These are phyloP conservation scores for Luperina nickerlii DNA, from an alignment of 2,888 invertebrate genomes.

Conservation along the genomic window DNA sequence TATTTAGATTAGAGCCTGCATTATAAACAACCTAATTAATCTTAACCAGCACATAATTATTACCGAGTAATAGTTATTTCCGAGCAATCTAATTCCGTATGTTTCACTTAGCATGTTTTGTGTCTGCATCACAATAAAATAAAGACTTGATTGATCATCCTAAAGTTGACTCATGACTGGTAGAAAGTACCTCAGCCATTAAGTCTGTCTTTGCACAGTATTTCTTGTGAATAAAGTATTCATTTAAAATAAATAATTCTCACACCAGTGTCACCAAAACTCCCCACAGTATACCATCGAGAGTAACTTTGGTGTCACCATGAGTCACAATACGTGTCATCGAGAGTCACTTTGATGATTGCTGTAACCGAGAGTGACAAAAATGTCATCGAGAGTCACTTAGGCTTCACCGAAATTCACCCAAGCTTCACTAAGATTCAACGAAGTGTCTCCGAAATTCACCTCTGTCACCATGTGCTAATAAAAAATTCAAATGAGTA, in stretches of 20 bases:
- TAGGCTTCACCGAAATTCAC: background rate
- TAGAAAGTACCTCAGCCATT: too few species aligned
- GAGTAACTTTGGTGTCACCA: background rate
- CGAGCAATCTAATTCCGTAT: too few species aligned
- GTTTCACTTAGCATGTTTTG: too few species aligned
- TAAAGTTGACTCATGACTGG: too few species aligned
- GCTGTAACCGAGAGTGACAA: background rate
- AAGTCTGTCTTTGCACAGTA: too few species aligned
- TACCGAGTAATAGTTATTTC: too few species aligned
- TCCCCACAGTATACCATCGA: background rate
- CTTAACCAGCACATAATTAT: background rate
- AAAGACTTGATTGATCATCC: too few species aligned
- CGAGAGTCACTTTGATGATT: too few species aligned
- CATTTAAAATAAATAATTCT: background rate
- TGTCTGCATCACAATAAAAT: too few species aligned
- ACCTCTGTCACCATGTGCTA: background rate
- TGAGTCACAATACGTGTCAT: background rate
- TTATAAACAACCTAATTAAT: background rate
- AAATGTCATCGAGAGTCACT: background rate
- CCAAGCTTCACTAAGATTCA: background rate
- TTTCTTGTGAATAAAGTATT: too few species aligned
- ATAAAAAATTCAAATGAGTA: background rate
- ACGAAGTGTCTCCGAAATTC: background rate
- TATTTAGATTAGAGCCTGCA: background rate
- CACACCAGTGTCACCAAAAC: background rate